Evolutionary conservation across 2,113 vertebrate genomes (phyloP), one percentile per base, ranked within the genome.

Genomic region (Heterotis niloticus): DNA sequence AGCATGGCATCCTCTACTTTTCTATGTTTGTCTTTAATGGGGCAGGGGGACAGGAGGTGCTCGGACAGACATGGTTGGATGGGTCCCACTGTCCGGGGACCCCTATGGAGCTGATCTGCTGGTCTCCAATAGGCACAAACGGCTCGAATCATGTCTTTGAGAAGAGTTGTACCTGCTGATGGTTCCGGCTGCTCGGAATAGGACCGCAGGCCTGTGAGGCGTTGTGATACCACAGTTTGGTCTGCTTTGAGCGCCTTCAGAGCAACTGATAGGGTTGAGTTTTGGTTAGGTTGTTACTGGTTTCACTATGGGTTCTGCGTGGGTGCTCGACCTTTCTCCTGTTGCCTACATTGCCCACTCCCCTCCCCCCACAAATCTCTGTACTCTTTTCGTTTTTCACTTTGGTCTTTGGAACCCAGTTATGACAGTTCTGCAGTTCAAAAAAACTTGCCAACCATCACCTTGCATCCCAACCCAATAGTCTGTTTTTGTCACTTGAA

Each of bases 51-150:
- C 29, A 12, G 13, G 34, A 52, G 12, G 34, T 52, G 26, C 12
- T 23, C 23, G 56, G 72, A 74, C 23, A 18, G 72, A 74, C 72
- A 28, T 10, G 24, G 72, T 74, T 23, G 57, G 72, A 57, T 74
- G 60, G 1, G 14, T 62, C 60, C 60, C 16, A 5, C 56, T 28
- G 57, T 74, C 51, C 28, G 57, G 72, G 72, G 11, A 51, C n/a
- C 57, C 72, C 72, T 9, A 24, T 16, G 20, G 23, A 20, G 16
- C 51, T 52, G 69, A n/a, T 52, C 14, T 74, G 72, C 24, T 54
- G 28, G 72, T 54, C 71, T 10, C 57, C 3, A 54, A 57, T 16
- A 57, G 54, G 23, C 17, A 23, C 23, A 14, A 62, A 26, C 73
- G 5, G 74, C 59, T 75, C 34, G 54, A 28, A 23, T 7, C 3